phyloP scores from a whole-genome alignment of 1,140 invertebrate species.

The Apis mellifera region Amel_HAv3.1 CM009942.2:422501-423000 shows the following conservation, averaged over 20 bases:
- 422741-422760: constrained; percentile 62
- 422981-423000: constrained; percentile 5
- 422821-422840: background rate
- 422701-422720: constrained; percentile 69
- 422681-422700: constrained; percentile 65
- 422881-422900: background rate
- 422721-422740: constrained; percentile 55
- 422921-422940: too few species aligned
- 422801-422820: constrained; percentile 45
- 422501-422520: constrained; percentile 36
- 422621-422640: constrained; percentile 66
- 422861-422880: constrained; percentile 23
- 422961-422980: background rate
- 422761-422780: constrained; percentile 52
- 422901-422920: background rate
- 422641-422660: constrained; percentile 78
- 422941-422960: too few species aligned
- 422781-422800: constrained; percentile 60
- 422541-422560: constrained; percentile 52
- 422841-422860: constrained; percentile 39
- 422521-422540: constrained; percentile 45
- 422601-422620: constrained; percentile 78
- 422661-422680: constrained; percentile 54
- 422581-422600: constrained; percentile 70
- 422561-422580: constrained; percentile 61